These are phyloP conservation scores for Campylomormyrus tamandua DNA, from an alignment of 2,113 vertebrate genomes.

Conservation along the genomic window DNA sequence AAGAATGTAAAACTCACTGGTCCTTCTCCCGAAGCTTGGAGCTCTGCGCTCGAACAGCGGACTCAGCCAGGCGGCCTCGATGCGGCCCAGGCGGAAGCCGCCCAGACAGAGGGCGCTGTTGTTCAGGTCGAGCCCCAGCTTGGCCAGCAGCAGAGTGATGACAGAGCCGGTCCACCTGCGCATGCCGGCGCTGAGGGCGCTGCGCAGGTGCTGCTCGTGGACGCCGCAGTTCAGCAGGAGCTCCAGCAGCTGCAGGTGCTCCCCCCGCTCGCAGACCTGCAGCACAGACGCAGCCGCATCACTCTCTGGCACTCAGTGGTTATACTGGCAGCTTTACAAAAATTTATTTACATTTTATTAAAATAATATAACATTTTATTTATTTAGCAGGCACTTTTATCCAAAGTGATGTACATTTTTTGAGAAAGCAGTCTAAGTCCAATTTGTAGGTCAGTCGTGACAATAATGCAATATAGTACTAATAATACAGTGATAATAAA, in stretches of 20 bases:
- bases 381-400: neutral
- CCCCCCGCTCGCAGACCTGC: conserved; percentile 71
- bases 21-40: conserved; percentile 50
- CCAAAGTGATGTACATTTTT: neutral
- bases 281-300: neutral
- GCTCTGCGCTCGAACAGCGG: conserved; percentile 70
- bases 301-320: neutral
- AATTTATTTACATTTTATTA: no score
- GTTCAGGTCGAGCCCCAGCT: conserved; percentile 76
- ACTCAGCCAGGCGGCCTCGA: conserved; percentile 80
- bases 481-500: neutral
- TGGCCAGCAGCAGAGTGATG: conserved; percentile 74
- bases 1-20: conserved; percentile 42
- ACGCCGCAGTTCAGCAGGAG: conserved; percentile 71
- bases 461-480: neutral
- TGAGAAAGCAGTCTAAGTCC: neutral
- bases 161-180: conserved; percentile 67
- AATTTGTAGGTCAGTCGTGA: neutral
- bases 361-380: neutral
- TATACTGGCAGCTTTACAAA: neutral
- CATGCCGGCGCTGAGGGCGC: conserved; percentile 71
- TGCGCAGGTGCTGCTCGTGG: conserved; percentile 79
- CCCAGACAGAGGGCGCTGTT: conserved; percentile 86
- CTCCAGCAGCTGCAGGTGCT: conserved; percentile 76
- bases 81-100: conserved; percentile 75